These are phyloP conservation scores for Oryzaephilus surinamensis DNA, from an alignment of 1,140 invertebrate species.

Conservation along the genomic window DNA sequence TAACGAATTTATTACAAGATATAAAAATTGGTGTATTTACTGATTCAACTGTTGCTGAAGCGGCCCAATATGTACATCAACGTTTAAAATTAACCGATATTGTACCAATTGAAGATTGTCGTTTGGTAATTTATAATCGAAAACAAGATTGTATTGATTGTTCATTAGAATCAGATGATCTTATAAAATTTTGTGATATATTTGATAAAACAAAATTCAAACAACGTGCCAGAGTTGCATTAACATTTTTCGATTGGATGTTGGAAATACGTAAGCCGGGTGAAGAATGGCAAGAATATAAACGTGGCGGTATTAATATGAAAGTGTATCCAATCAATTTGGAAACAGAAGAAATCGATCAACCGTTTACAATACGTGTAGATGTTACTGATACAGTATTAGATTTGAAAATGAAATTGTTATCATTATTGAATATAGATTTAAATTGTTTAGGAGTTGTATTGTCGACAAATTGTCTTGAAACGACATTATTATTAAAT, in stretches of 20 bases:
- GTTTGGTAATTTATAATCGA: constrained; percentile 63
- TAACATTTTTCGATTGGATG: constrained; percentile 46
- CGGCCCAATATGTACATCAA: constrained; percentile 48
- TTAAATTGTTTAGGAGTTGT: constrained; percentile 40
- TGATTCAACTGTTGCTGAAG: constrained; percentile 46
- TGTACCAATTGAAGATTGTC: constrained; percentile 53
- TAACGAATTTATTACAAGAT: constrained; percentile 41
- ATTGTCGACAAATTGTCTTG: constrained; percentile 40
- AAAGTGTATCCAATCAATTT: constrained; percentile 56
- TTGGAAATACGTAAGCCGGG: constrained; percentile 57
- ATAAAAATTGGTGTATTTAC: constrained; percentile 40
- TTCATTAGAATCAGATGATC: constrained; percentile 55
- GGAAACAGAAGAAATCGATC: constrained; percentile 48
- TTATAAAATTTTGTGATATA: constrained; percentile 43
- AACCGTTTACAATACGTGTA: constrained; percentile 50
- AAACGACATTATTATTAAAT: constrained; percentile 39
- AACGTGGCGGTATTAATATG: constrained; percentile 51
- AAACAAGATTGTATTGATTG: constrained; percentile 55
- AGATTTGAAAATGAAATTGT: constrained; percentile 50
- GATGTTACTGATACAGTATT: constrained; percentile 45
- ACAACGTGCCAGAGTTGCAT: no score
- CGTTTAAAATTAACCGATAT: constrained; percentile 48
- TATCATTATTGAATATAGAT: constrained; percentile 38
- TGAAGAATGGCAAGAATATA: constrained; percentile 50
- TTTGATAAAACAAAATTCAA: constrained; percentile 18